Evolutionary conservation across 1,140 invertebrate genomes (phyloP), one percentile per base, ranked within the genome.

Genomic region (Dufourea novaeangliae): DNA sequence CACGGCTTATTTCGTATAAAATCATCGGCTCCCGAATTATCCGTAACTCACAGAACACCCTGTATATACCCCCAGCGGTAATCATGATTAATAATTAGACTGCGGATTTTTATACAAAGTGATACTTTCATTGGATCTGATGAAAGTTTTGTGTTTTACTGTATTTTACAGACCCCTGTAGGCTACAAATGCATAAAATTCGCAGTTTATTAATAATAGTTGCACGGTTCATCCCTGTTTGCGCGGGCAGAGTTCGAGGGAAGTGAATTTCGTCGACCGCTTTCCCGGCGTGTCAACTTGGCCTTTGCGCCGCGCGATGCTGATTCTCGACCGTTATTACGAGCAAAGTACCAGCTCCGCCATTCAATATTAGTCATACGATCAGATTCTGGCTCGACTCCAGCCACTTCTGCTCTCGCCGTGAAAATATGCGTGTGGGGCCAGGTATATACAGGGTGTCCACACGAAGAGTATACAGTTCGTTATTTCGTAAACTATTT

Each of bases 321-420:
- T 14, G 22, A 73, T 39, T 73, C 27, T 52, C 32, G 11, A 0
- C 17, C 25, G 20, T 37, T n/a, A 20, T 50, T 70, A 64, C 32
- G 29, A 27, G 11, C 22, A 22, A 72, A 63, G 29, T 39, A 78
- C 34, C 20, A 79, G n/a, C 27, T 70, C 56, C 66, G 62, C 59
- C 56, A 73, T 74, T 52, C 44, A 66, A 79, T 50, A 56, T 82
- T 82, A 70, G 71, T 79, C 71, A 79, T 67, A 66, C 57, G 68
- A 80, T 83, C 63, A 54, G 63, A 80, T 72, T 72, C 39, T 83
- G 78, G 73, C 73, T 7, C 22, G 14, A 10, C 1, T 72, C 78
- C 81, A 80, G 41, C 32, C 22, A 62, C 39, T 54, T 70, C 50
- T 37, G 20, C 8, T 46, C 22, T 50, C 22, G 32, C 0, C 37